Base-by-base conservation (phyloP, 2,888 invertebrate genomes). In the Nipponacmea schrenckii region DNA sequence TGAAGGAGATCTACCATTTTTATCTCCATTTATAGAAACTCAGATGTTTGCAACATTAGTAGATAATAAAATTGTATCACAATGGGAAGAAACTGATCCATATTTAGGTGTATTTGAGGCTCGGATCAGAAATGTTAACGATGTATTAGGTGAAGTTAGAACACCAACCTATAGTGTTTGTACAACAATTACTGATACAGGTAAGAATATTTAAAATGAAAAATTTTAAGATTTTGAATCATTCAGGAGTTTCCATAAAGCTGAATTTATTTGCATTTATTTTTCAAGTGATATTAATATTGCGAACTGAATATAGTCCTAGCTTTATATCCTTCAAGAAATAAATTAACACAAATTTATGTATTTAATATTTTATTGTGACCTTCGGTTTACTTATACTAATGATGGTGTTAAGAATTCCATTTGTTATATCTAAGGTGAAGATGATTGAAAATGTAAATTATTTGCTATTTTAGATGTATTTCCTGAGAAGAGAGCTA, bases 1-100 rank as follows among this genome's bases (percentile, higher is more conserved):
- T 0, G 95, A 96, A 83, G 94, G 95, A 68, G 96, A 98, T 89
- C 91, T 97, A 74, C 94, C 96, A 2, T 99, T 99, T 89, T 91
- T 99, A 20, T 96, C 97, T 64, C 93, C 97, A 56, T 99, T 99
- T 89, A 92, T 98, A 20, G 88, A 89, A 74, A 88, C 88, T 3
- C 88, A 91, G 84, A 91, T 90, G 90, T 99, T 99, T 90, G 96
- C 98, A 0, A 95, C 97, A 0, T 92, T 99, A 75, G 94, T 99
- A 70, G 99, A 99, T 90, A 95, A 95, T 88, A 98, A 97, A 91
- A 97, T 98, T 67, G 92, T 97, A 90, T 83, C 90, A 3, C 87
- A 89, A 72, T 89, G 89, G 88, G 88, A 90, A 72, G 86, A 84
- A 10, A 73, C 82, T 0, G 87, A 89, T 66, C 76, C 82, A 5